Conservation (phyloP, 1,140 invertebrate genomes). For the Helicoverpa armigera region DNA sequence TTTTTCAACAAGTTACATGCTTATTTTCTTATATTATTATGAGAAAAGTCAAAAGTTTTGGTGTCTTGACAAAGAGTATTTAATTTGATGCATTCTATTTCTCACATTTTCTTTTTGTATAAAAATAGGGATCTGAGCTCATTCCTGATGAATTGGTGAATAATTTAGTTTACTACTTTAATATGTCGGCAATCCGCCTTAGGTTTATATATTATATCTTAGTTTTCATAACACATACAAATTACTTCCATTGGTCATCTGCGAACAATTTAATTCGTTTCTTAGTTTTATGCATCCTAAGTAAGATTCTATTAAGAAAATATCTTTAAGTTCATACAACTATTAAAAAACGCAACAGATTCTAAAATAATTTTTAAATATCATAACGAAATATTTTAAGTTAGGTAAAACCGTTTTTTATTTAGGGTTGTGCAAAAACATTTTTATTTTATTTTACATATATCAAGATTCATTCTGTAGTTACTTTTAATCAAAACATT, state of each 20-base stretch:
- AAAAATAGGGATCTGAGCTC: background rate
- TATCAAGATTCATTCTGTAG: background rate
- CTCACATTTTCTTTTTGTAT: background rate
- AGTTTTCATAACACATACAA: slow-evolving; percentile 24
- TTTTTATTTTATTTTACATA: background rate
- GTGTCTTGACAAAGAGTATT: too few relatives aligned
- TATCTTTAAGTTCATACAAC: slow-evolving; percentile 1
- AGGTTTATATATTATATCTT: slow-evolving; percentile 47
- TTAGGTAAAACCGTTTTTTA: background rate
- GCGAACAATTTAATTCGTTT: slow-evolving; percentile 14
- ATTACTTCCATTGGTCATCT: slow-evolving; percentile 46
- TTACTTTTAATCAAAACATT: background rate
- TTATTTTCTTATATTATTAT: too few relatives aligned
- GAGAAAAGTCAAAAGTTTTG: too few relatives aligned
- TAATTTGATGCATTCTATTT: background rate
- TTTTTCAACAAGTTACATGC: too few relatives aligned
- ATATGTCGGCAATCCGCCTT: slow-evolving; percentile 77
- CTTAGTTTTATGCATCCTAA: background rate
- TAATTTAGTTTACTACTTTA: slow-evolving; percentile 14
- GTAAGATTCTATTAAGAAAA: background rate
- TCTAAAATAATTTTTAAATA: background rate
- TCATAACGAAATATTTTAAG: background rate
- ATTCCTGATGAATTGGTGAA: slow-evolving; percentile 14
- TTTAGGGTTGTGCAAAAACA: slow-evolving; percentile 12
- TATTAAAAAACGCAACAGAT: slow-evolving; percentile 19